These are phyloP conservation scores for Leptopilina myrica DNA, from an alignment of 2,888 invertebrate genomes.

Conservation along the genomic window DNA sequence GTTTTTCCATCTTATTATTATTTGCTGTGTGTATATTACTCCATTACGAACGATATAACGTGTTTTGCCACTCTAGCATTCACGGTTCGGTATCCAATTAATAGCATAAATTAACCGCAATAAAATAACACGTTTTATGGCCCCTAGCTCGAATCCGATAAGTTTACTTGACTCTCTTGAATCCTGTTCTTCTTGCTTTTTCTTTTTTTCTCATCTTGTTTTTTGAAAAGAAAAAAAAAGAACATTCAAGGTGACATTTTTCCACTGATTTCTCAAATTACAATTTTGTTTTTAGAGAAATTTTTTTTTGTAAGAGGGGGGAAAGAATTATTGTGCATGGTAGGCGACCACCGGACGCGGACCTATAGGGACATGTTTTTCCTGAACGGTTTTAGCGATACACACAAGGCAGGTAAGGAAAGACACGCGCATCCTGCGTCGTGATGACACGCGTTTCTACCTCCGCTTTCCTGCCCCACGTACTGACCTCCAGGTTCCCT, in stretches of 20 bases:
- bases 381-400: conserved; percentile 62
- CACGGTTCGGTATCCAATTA: conserved; percentile 35
- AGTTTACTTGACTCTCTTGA: conserved; percentile 33
- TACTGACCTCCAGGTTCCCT: conserved; percentile 43
- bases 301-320: neutral
- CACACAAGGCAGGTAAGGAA: conserved; percentile 62
- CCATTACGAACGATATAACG: conserved; percentile 40
- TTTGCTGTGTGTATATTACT: conserved; percentile 6
- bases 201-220: neutral
- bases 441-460: conserved; percentile 70
- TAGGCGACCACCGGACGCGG: conserved; percentile 47
- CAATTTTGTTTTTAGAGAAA: neutral
- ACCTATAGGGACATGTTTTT: conserved; percentile 59
- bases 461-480: conserved; percentile 41
- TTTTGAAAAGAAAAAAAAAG: neutral
- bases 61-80: conserved; percentile 38
- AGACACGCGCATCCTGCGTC: conserved; percentile 76
- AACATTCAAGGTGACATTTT: neutral
- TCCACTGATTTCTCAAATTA: neutral
- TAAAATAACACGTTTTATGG: conserved; percentile 38
- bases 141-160: conserved; percentile 28
- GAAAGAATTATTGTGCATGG: conserved; percentile 28
- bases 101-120: conserved; percentile 39
- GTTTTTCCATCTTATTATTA: conserved; percentile 37
- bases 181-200: conserved; percentile 19